A percentile compares a stretch with the other conserved stretches of the same genome.
phyloP scores from a whole-genome alignment of 1,140 invertebrate species.

The Pantala flavescens region DNA sequence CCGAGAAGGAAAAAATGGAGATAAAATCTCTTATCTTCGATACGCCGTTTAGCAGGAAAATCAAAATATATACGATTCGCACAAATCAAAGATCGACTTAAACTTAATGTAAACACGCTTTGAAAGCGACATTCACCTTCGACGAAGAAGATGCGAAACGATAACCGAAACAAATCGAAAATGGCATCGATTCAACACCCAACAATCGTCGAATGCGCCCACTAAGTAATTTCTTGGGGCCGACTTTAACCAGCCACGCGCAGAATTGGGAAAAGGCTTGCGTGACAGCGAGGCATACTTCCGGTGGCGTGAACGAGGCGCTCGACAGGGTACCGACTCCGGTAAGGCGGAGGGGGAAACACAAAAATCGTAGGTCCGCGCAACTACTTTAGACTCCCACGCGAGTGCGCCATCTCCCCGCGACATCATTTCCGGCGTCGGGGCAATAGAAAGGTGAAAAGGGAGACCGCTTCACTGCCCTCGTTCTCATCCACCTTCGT shows the following conservation, averaged over 20 bases:
- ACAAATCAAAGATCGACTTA: too few species aligned
- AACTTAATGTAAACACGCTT: too few species aligned
- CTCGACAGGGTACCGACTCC: neutral
- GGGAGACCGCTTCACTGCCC: neutral
- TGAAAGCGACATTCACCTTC: too few species aligned
- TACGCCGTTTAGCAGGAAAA: too few species aligned
- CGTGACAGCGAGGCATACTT: constrained; percentile 3
- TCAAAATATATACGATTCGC: too few species aligned
- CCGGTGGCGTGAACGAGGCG: neutral
- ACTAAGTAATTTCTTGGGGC: neutral
- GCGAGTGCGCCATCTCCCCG: neutral
- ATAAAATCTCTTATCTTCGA: too few species aligned
- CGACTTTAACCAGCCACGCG: neutral
- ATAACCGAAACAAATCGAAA: too few species aligned
- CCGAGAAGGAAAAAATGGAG: too few species aligned
- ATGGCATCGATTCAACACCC: too few species aligned
- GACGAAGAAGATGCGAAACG: too few species aligned
- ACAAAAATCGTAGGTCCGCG: neutral
- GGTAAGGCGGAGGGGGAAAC: too few species aligned
- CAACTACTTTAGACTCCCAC: neutral
- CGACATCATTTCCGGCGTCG: neutral
- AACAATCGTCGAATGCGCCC: too few species aligned
- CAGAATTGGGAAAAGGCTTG: neutral
- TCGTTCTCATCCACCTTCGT: neutral
- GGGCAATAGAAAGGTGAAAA: neutral